phyloP scores from a whole-genome alignment of 1,140 invertebrate genomes.

The Caenorhabditis tropicalis region DNA sequence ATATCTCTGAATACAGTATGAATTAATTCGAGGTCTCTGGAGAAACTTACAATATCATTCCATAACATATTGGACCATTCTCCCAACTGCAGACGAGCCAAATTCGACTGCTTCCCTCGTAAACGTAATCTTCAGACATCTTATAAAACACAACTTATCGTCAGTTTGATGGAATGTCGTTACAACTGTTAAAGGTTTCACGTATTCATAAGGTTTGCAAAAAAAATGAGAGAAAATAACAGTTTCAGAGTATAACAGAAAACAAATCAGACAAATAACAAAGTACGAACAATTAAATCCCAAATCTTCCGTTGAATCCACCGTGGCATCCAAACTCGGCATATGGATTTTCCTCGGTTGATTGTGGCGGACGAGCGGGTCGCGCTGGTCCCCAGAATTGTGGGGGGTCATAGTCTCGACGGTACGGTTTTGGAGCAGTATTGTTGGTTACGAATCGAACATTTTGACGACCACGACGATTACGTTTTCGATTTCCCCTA shows the following conservation, averaged over 20 bases:
- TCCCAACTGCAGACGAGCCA: constrained; percentile 30
- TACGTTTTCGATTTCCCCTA: not conserved
- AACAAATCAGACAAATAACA: not conserved
- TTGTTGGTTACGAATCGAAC: not conserved
- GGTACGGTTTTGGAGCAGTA: not conserved
- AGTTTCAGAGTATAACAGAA: not conserved
- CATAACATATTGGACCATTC: not conserved
- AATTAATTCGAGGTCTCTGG: not conserved
- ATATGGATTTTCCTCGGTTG: not conserved
- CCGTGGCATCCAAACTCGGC: constrained; percentile 11
- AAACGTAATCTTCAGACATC: not conserved
- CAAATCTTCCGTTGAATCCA: constrained; percentile 1
- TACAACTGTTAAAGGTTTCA: not conserved
- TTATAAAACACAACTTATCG: not conserved
- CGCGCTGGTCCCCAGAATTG: not conserved
- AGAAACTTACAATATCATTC: not conserved
- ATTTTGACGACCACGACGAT: not conserved
- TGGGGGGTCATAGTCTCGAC: not conserved
- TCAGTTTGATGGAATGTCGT: no score
- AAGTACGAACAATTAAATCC: not conserved
- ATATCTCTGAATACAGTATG: not conserved
- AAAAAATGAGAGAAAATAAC: not conserved
- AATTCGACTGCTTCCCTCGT: not conserved
- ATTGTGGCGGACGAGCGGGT: not conserved
- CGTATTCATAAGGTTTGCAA: not conserved